Conservation (phyloP, 2,797 vertebrate genomes). For the Natrix natrix region DNA sequence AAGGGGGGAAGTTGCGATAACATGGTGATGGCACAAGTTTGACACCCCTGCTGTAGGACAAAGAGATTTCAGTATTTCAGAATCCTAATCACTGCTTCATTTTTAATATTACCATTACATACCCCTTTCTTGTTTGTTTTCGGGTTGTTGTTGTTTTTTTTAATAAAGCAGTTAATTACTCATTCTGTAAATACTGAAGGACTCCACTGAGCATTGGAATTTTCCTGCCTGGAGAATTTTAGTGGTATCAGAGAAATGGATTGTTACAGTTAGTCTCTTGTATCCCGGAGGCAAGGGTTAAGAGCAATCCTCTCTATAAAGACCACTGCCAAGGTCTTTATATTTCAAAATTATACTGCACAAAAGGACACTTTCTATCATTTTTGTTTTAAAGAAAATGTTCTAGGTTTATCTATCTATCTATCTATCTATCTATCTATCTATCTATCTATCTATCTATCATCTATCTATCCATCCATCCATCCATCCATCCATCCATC, state of each 20-base stretch:
- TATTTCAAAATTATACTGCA: neutral
- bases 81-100: neutral
- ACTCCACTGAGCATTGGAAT: neutral
- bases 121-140: neutral
- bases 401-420: neutral
- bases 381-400: neutral
- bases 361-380: neutral
- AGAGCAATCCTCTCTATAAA: neutral
- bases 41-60: neutral
- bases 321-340: neutral
- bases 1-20: no score
- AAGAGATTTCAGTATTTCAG: neutral
- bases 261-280: neutral
- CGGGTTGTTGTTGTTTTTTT: neutral
- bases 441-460: neutral
- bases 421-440: neutral
- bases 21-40: no score
- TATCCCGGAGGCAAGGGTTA: neutral
- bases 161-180: neutral
- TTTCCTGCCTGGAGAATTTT: neutral
- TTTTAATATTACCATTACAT: neutral
- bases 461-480: neutral
- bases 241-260: neutral
- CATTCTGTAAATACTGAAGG: neutral
- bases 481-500: no score